Percentiles rank a stretch among this genome's conserved stretches.
Evolutionary conservation across 2,797 vertebrate species (phyloP).

Genomic region (Botia almorhae): DNA sequence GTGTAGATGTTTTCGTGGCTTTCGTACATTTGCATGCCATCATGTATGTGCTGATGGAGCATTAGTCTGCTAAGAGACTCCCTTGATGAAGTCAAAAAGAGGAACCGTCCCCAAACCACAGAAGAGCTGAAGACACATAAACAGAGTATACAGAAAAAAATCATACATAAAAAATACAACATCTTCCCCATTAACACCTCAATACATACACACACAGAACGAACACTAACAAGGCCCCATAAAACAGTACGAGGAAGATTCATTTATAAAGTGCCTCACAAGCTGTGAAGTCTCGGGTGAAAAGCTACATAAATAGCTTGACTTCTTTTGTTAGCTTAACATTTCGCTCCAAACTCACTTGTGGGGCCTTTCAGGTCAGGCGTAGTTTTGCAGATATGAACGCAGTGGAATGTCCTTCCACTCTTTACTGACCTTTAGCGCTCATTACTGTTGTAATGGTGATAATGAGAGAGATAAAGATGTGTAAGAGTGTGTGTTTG

Average conservation of each 20-base stretch:
- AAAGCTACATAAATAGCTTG: neutral
- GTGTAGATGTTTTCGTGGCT: conserved; percentile 52
- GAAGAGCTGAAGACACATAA: conserved; percentile 19
- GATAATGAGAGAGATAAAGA: conserved; percentile 37
- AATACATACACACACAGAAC: neutral
- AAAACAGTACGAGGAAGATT: conserved; percentile 6
- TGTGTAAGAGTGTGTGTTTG: neutral
- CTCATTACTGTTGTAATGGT: conserved; percentile 44
- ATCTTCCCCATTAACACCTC: neutral
- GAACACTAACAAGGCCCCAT: neutral
- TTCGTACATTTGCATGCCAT: conserved; percentile 53
- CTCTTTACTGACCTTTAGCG: conserved; percentile 33
- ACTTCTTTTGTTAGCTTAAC: neutral
- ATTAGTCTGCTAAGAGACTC: conserved; percentile 43
- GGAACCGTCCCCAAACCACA: conserved; percentile 53
- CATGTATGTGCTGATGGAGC: conserved; percentile 7
- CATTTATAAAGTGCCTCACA: neutral
- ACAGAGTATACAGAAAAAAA: neutral
- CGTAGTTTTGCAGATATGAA: conserved; percentile 7
- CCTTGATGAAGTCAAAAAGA: conserved; percentile 34
- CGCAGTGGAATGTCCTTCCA: neutral
- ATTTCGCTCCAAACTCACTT: neutral
- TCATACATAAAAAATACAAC: neutral
- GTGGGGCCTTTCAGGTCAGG: neutral
- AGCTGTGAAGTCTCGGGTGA: neutral